phyloP scores from a whole-genome alignment of 1,140 invertebrate species.

The Xylocopa sonorina region DNA sequence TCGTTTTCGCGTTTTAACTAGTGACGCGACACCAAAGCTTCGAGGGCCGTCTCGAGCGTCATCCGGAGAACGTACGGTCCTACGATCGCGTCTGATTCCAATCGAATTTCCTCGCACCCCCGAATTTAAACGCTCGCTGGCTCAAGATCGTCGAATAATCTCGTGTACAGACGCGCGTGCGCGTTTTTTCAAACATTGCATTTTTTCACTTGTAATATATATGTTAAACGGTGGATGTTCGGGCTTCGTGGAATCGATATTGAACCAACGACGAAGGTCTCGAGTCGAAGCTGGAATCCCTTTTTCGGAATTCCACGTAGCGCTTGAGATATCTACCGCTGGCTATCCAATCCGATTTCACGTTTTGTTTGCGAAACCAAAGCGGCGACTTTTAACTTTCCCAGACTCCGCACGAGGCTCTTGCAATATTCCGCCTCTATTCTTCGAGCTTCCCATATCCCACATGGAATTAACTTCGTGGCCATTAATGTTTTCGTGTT shows the following conservation, averaged over 20 bases:
- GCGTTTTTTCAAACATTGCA: too few relatives aligned
- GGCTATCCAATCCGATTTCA: not conserved
- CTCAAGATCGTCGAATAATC: not conserved
- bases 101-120: too few relatives aligned
- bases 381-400: not conserved
- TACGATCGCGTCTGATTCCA: not conserved
- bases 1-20: slow-evolving; percentile 17
- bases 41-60: too few relatives aligned
- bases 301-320: not conserved
- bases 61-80: too few relatives aligned
- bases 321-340: not conserved
- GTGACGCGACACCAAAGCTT: not conserved
- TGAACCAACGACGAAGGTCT: not conserved
- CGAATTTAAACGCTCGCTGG: too few relatives aligned
- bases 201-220: too few relatives aligned
- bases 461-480: not conserved
- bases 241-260: not conserved
- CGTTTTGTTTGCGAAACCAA: not conserved
- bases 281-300: too few relatives aligned
- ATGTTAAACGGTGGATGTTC: not conserved
- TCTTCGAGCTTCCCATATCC: not conserved
- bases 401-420: not conserved
- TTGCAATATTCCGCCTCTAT: not conserved
- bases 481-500: not conserved
- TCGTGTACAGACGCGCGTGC: not conserved